These are phyloP conservation scores for Pissodes strobi DNA, from an alignment of 1,140 invertebrate genomes.

Conservation along the genomic window DNA sequence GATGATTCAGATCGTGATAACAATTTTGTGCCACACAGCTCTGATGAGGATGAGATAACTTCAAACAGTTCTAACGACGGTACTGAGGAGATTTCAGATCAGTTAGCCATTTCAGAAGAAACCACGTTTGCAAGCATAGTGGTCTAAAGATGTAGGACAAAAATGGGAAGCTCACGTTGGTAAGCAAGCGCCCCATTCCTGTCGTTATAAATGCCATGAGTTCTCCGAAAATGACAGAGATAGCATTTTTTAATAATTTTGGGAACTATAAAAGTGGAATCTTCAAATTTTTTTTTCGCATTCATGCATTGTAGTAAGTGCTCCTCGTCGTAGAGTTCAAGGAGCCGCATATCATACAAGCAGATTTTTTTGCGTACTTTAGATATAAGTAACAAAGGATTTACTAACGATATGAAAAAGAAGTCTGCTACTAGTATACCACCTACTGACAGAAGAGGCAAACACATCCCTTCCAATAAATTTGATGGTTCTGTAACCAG, in stretches of 20 bases:
- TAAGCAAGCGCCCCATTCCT: background rate
- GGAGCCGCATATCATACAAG: background rate
- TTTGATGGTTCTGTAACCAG: background rate
- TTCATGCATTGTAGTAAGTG: background rate
- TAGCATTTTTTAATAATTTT: background rate
- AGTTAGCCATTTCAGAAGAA: background rate
- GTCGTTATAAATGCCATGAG: background rate
- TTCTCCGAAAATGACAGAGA: background rate
- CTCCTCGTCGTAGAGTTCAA: background rate
- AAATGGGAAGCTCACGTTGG: background rate
- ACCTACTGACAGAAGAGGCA: background rate
- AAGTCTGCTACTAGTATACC: background rate
- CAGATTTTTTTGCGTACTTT: too few relatives aligned
- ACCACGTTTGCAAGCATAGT: background rate
- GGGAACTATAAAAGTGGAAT: background rate
- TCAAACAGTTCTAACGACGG: background rate
- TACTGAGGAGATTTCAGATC: background rate
- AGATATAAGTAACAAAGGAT: too few relatives aligned
- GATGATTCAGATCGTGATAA: background rate
- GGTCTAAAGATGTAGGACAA: too few relatives aligned
- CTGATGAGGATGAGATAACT: background rate
- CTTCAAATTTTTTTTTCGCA: background rate
- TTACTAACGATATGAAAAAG: background rate
- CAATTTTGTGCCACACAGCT: background rate
- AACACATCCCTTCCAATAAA: background rate